Conservation (phyloP, 2,888 invertebrate genomes). For the Aphrophora alni region DNA sequence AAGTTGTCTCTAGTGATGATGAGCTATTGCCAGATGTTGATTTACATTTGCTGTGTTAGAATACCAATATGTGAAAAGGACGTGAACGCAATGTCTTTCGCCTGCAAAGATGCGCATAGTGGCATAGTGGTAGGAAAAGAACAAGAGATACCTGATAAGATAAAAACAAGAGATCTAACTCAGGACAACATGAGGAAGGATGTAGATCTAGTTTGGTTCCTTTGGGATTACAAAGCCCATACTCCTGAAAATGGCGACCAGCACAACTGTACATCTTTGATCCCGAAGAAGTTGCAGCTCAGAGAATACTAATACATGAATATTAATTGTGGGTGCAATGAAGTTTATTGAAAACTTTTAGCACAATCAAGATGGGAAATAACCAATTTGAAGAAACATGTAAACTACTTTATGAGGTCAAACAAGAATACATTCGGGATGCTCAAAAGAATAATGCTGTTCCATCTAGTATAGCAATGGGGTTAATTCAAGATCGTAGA, state of each 20-base stretch:
- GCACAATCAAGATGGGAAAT: background rate
- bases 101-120: too few relatives aligned
- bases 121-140: too few relatives aligned
- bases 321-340: slow-evolving; percentile 12
- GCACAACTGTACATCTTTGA: slow-evolving; percentile 7
- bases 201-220: too few relatives aligned
- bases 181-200: too few relatives aligned
- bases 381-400: slow-evolving; percentile 7
- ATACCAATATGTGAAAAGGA: too few relatives aligned
- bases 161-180: too few relatives aligned
- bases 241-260: slow-evolving; percentile 10
- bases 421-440: slow-evolving; percentile 10
- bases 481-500: background rate
- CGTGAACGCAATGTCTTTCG: too few relatives aligned
- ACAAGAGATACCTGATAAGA: too few relatives aligned
- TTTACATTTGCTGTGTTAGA: too few relatives aligned
- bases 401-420: slow-evolving; percentile 6
- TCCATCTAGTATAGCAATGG: slow-evolving; percentile 11
- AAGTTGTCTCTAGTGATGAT: too few relatives aligned
- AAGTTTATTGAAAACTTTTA: background rate
- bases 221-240: too few relatives aligned
- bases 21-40: too few relatives aligned
- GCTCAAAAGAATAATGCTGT: slow-evolving; percentile 2
- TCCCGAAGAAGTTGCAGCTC: slow-evolving; percentile 12
- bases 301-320: slow-evolving; percentile 6